Conservation (phyloP, 2,797 vertebrate species). For the Epinephelus coioides region DNA sequence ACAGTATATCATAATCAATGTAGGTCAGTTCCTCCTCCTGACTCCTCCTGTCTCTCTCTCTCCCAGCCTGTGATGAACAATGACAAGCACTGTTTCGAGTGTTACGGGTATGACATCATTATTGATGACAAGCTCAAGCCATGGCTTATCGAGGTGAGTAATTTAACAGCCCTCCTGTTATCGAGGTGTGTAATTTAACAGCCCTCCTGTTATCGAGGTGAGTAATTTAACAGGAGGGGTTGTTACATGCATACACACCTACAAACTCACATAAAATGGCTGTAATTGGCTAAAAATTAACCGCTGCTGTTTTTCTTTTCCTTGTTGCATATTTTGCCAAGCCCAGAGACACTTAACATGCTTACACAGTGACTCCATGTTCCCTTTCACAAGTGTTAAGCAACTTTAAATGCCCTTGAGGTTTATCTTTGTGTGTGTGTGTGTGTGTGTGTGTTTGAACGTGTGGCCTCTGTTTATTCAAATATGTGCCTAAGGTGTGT, state of each 20-base stretch:
- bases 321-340: constrained; percentile 7
- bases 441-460: constrained; percentile 6
- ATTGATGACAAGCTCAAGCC: constrained; percentile 98
- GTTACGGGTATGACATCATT: constrained; percentile 99
- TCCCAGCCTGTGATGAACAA: constrained; percentile 97
- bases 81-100: constrained; percentile 99
- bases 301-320: constrained; percentile 1
- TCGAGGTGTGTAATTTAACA: no score
- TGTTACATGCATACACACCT: neutral
- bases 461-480: constrained; percentile 12
- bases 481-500: constrained; percentile 48
- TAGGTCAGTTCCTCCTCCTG: neutral
- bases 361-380: constrained; percentile 39
- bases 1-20: neutral
- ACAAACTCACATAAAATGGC: neutral
- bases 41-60: constrained; percentile 26
- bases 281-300: neutral
- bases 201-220: constrained; percentile 91
- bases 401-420: constrained; percentile 57
- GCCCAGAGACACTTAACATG: constrained; percentile 34
- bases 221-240: constrained; percentile 40
- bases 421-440: constrained; percentile 30
- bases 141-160: constrained; percentile 97
- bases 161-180: neutral
- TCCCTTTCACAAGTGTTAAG: constrained; percentile 33